Evolutionary conservation across 2,797 vertebrate species (phyloP), one percentile per base, ranked within the genome.

Genomic region (Euthynnus affinis): DNA sequence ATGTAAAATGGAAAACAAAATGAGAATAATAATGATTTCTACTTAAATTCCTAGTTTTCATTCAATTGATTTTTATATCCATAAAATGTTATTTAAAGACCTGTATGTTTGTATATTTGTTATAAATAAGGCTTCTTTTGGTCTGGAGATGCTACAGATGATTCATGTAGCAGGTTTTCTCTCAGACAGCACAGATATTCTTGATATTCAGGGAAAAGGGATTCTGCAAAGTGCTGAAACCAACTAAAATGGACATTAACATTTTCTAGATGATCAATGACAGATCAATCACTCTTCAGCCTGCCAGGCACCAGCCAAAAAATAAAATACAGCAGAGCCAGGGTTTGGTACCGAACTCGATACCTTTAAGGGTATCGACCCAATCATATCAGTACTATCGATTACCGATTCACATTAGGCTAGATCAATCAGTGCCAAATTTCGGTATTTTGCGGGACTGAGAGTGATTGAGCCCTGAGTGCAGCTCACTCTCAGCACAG

Each of bases 1-100:
- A 64, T 77, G 17, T 23, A 34, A 69, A 60, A 70, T 5, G 2
- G 25, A 40, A 70, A 60, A 25, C 53, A 73, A 71, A 15, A 20
- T 5, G 18, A 40, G 12, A 59, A 23, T 6, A 48, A 10, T 42
- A 13, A 25, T 42, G 40, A 42, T 49, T 49, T 4, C 6, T 7
- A 10, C 25, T 4, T 22, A 14, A 29, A 8, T 10, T 29, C 17
- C 34, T 42, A 42, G 12, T 18, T 7, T 18, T 18, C 44, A 48
- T 6, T 46, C 17, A 37, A 10, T 37, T 1, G 1, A 17, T 52
- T 34, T 57, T 4, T 42, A 42, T 42, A 10, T 25, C 9, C 12
- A 12, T 49, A n/a, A 65, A 57, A 46, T 12, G 32, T 46, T 22
- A 1, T 12, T 2, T 18, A 22, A 29, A 46, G 18, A 32, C 37